Evolutionary conservation across 1,140 invertebrate genomes (phyloP), one percentile per base, ranked within the genome.

Genomic region (Dreissena polymorpha): DNA sequence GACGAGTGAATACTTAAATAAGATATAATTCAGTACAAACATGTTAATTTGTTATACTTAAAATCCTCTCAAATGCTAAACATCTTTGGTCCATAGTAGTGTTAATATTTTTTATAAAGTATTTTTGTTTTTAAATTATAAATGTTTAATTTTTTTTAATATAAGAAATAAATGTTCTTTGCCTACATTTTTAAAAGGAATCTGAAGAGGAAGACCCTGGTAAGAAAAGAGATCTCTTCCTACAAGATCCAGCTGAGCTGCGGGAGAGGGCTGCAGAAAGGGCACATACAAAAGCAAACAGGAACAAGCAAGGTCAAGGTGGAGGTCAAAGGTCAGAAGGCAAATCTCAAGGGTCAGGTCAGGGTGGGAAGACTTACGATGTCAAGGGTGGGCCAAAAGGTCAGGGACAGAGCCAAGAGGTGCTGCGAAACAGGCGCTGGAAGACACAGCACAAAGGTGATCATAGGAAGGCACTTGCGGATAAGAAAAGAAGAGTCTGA

Each of bases 361-460:
- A 84, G 63, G 83, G 57, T 64, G 74, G 83, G 70, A 83, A 60
- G 51, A 86, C 71, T 51, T 68, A 89, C 77, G 90, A 91, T 87
- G 89, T 90, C 14, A 89, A 88, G 71, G 91, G 91, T 13, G 74
- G 79, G 70, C 68, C 95, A 18, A 96, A 95, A 92, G 96, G 96
- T 16, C 95, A 97, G 92, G 97, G 96, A 0, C 97, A 98, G 93
- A 95, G 95, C 2, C 95, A 96, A 84, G 94, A 95, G n/a, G 96
- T 96, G 0, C 76, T 95, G 0, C 87, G 93, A 10, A 97, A 95
- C 90, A 93, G 96, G 77, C 94, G 95, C 21, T 94, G 94, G 74
- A 98, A 98, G 91, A 96, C 95, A 86, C 94, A 94, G 49, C 92
- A 97, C 88, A 98, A 97, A 69, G 96, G 94, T 18, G 97, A 97